phyloP scores from a whole-genome alignment of 53 echinoderm and acorn worm species.

The Holothuria leucospilota region DNA sequence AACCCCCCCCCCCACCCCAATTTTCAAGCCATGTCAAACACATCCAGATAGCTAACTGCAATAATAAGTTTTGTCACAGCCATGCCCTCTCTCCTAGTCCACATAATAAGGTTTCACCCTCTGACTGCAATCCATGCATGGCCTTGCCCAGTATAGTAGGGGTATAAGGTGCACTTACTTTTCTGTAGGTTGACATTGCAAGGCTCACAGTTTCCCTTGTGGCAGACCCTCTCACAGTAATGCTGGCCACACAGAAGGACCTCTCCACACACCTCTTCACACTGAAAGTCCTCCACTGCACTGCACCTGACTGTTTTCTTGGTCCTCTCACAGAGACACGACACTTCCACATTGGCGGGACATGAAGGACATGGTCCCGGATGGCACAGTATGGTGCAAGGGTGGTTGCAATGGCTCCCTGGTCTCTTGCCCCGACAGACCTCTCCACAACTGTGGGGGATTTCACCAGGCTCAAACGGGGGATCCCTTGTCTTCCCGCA shows the following conservation, averaged over 20 bases:
- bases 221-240: conserved; percentile 77
- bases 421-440: conserved; percentile 84
- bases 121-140: too few relatives aligned
- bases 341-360: conserved; percentile 76
- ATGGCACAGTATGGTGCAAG: conserved; percentile 94
- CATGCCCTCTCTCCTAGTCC: too few relatives aligned
- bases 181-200: conserved; percentile 59
- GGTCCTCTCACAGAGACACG: conserved; percentile 75
- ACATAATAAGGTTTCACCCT: too few relatives aligned
- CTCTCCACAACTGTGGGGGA: conserved; percentile 96
- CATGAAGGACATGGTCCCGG: conserved; percentile 97
- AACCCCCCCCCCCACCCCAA: too few relatives aligned
- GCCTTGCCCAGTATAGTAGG: background rate
- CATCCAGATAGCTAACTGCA: too few relatives aligned
- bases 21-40: too few relatives aligned
- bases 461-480: conserved; percentile 75
- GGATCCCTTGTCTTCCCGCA: conserved; percentile 89
- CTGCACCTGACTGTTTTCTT: conserved; percentile 87
- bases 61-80: too few relatives aligned
- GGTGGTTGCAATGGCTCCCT: conserved; percentile 77
- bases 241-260: conserved; percentile 79
- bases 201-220: conserved; percentile 69
- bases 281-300: conserved; percentile 70
- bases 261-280: conserved; percentile 71
- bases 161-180: conserved; percentile 6